Conservation (phyloP, 2,797 vertebrate genomes). For the Aulostomus chinensis region DNA sequence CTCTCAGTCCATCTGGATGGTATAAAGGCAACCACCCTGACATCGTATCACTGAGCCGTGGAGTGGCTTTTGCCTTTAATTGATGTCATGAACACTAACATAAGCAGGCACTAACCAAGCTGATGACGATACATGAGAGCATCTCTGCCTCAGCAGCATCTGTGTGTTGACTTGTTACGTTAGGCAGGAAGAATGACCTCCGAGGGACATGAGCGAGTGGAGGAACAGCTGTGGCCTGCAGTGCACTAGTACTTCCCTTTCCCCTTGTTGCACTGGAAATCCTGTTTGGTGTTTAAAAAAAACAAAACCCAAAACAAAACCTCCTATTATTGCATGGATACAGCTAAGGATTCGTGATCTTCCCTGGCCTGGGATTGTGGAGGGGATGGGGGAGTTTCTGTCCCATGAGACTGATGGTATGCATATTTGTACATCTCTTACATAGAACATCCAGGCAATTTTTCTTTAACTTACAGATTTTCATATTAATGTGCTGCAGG, state of each 20-base stretch:
- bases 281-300: slow-evolving; percentile 57
- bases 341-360: slow-evolving; percentile 14
- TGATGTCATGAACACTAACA: slow-evolving; percentile 28
- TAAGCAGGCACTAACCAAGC: slow-evolving; percentile 8
- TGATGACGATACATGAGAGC: slow-evolving; percentile 23
- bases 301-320: not conserved
- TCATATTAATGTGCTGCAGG: slow-evolving; percentile 37
- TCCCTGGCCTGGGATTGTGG: slow-evolving; percentile 11
- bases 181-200: slow-evolving; percentile 62
- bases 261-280: slow-evolving; percentile 46
- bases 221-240: slow-evolving; percentile 37
- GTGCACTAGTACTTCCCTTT: slow-evolving; percentile 41
- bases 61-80: slow-evolving; percentile 24
- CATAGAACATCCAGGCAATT: not conserved
- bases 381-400: slow-evolving; percentile 10
- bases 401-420: slow-evolving; percentile 63
- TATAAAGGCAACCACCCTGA: slow-evolving; percentile 35
- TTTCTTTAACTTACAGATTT: not conserved
- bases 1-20: slow-evolving; percentile 48
- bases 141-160: slow-evolving; percentile 31
- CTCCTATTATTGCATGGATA: slow-evolving; percentile 12
- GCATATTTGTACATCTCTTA: slow-evolving; percentile 56
- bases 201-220: slow-evolving; percentile 34
- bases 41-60: slow-evolving; percentile 4
- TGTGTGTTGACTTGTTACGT: slow-evolving; percentile 41